Conservation (phyloP, 2,888 invertebrate genomes). For the Lepas anatifera region DNA sequence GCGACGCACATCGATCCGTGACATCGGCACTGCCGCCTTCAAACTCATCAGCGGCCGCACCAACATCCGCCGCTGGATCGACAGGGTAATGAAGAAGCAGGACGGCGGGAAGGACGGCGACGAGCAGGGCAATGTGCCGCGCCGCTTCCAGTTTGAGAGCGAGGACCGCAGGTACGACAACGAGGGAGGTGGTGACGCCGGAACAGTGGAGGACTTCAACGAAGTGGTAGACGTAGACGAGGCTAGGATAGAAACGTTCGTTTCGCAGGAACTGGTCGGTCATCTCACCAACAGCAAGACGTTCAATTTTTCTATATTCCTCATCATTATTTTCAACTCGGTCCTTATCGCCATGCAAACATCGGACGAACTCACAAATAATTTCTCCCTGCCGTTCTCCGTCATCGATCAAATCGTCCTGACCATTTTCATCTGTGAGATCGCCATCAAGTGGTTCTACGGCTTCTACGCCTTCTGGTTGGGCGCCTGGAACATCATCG, state of each 20-base stretch:
- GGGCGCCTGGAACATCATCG: conserved; percentile 30
- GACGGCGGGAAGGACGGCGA: background rate
- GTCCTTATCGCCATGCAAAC: conserved; percentile 29
- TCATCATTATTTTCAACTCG: conserved; percentile 29
- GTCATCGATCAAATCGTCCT: conserved; percentile 29
- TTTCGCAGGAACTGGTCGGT: background rate
- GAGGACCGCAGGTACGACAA: background rate
- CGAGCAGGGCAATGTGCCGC: background rate
- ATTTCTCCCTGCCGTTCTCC: conserved; percentile 24
- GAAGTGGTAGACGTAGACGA: conserved; percentile 5
- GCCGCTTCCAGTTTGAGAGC: background rate
- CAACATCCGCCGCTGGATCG: conserved; percentile 1
- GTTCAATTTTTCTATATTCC: conserved; percentile 27
- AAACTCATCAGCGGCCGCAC: background rate
- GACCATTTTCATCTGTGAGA: conserved; percentile 29
- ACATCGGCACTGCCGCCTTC: background rate
- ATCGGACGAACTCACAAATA: conserved; percentile 20
- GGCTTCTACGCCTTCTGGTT: conserved; percentile 31
- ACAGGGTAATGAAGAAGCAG: background rate
- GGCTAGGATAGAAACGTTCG: background rate
- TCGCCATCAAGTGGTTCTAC: conserved; percentile 30
- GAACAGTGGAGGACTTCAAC: background rate
- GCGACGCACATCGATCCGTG: background rate
- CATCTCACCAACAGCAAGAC: conserved; percentile 4
- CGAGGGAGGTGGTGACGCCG: background rate